These are phyloP conservation scores for Amiota minor DNA, from an alignment of 2,888 invertebrate genomes.

Conservation along the genomic window DNA sequence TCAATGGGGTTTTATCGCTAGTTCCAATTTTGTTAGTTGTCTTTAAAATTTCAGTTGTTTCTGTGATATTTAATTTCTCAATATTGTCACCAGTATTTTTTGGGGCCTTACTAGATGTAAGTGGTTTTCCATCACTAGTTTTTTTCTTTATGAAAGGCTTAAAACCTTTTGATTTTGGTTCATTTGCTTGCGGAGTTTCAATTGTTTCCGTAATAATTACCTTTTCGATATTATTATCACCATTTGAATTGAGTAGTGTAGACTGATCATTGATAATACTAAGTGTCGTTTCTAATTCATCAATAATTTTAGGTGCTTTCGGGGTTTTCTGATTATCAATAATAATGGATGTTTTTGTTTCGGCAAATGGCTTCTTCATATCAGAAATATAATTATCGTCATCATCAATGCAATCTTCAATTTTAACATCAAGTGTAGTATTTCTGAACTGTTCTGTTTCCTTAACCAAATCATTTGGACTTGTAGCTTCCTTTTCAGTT, in stretches of 20 bases:
- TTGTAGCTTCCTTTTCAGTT: neutral
- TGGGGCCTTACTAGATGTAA: neutral
- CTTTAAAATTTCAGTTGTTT: no score
- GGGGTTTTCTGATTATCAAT: slow-evolving; percentile 32
- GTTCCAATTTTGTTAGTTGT: no score
- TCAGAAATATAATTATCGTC: slow-evolving; percentile 56
- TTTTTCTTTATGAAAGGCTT: no score
- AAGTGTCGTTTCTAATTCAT: slow-evolving; percentile 51
- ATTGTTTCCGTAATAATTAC: slow-evolving; percentile 2
- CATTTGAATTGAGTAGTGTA: slow-evolving; percentile 35
- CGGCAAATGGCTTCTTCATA: slow-evolving; percentile 36
- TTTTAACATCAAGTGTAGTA: slow-evolving; percentile 59
- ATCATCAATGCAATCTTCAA: slow-evolving; percentile 70
- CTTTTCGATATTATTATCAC: slow-evolving; percentile 43
- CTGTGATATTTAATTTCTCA: no score
- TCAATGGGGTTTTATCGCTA: no score
- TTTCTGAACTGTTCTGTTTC: slow-evolving; percentile 11
- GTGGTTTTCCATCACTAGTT: neutral
- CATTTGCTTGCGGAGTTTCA: no score
- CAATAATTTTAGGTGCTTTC: slow-evolving; percentile 35
- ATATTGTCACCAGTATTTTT: neutral
- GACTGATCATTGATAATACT: slow-evolving; percentile 31
- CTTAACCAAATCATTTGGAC: slow-evolving; percentile 26
- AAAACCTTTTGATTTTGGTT: no score
- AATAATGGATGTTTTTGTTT: slow-evolving; percentile 47